A percentile compares a stretch with the other conserved stretches of the same genome.
These are phyloP conservation scores for Chaetorhynchus papuensis DNA, from an alignment of 2,113 vertebrate species.

Conservation along the genomic window DNA sequence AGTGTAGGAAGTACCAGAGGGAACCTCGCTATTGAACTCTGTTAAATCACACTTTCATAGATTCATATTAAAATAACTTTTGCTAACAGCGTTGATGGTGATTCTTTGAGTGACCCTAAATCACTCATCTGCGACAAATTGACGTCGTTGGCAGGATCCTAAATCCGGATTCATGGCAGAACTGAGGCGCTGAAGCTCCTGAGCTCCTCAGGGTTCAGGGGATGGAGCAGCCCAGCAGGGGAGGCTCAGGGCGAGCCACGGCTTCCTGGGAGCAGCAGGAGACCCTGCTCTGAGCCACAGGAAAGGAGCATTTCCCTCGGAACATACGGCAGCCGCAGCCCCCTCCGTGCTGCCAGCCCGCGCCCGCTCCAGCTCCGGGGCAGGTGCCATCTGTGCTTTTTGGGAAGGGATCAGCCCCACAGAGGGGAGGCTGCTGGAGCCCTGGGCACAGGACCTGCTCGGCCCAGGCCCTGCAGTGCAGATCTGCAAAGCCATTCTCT, in stretches of 20 bases:
- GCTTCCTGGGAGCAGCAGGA: not conserved
- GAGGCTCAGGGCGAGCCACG: accelerated
- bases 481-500: not conserved
- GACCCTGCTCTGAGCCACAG: not conserved
- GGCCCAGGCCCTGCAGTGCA: not conserved
- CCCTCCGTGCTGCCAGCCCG: not conserved
- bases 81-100: not conserved
- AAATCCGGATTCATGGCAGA: not conserved
- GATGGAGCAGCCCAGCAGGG: not conserved
- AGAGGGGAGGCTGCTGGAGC: not conserved
- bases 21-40: not conserved
- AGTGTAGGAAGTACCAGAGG: not conserved
- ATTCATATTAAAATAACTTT: not conserved
- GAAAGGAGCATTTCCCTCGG: not conserved
- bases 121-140: not conserved
- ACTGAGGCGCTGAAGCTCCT: not conserved
- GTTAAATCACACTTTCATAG: not conserved
- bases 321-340: not conserved
- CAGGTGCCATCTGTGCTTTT: not conserved
- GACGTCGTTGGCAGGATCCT: not conserved
- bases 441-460: not conserved
- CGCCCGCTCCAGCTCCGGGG: not conserved
- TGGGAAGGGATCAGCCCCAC: not conserved
- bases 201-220: not conserved
- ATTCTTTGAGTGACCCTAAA: not conserved